These are phyloP conservation scores for Gambusia yucatana DNA, from an alignment of 2,797 vertebrate species.

Conservation along the genomic window DNA sequence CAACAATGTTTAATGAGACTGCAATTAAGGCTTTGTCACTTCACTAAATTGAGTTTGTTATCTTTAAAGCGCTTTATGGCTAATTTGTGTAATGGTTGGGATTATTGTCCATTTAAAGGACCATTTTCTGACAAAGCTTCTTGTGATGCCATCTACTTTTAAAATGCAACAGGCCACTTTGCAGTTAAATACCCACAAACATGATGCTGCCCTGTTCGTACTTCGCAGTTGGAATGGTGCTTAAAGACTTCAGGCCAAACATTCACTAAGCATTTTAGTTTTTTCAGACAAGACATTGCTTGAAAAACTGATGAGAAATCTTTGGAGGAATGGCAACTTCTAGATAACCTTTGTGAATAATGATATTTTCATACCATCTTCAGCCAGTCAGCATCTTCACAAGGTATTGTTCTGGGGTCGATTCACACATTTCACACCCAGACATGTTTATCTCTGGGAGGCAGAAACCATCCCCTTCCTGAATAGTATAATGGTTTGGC, in stretches of 20 bases:
- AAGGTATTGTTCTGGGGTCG: background rate
- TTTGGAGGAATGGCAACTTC: background rate
- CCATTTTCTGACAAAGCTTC: background rate
- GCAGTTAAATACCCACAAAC: background rate
- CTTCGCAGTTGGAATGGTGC: background rate
- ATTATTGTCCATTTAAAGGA: background rate
- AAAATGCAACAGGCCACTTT: background rate
- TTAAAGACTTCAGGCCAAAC: background rate
- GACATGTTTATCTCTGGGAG: background rate
- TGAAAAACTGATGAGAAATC: background rate
- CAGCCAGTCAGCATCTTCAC: background rate
- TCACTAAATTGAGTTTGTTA: background rate
- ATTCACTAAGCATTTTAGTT: background rate
- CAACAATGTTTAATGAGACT: background rate
- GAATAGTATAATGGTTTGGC: background rate
- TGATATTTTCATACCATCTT: background rate
- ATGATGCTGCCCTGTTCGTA: background rate
- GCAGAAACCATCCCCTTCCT: background rate
- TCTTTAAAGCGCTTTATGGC: background rate
- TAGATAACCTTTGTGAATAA: background rate
- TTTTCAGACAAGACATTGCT: background rate
- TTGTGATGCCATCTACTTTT: background rate
- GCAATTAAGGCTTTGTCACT: background rate
- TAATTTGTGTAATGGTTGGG: background rate
- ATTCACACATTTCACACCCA: background rate